phyloP scores from a whole-genome alignment of 2,888 invertebrate species.

The Orthosia cruda region DNA sequence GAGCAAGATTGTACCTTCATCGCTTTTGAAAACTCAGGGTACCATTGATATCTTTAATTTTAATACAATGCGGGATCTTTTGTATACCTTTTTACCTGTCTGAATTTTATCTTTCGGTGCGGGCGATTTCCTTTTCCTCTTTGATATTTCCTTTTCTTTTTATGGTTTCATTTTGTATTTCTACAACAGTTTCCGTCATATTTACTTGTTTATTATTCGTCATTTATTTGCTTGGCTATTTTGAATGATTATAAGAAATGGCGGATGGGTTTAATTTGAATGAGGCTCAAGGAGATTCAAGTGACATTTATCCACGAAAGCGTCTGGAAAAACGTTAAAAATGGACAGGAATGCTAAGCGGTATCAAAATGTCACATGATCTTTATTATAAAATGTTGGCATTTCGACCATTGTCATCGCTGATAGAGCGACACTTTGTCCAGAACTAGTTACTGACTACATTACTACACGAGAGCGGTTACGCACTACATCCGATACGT shows the following conservation, averaged over 20 bases:
- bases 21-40: conserved; percentile 34
- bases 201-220: conserved; percentile 2
- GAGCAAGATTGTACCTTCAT: conserved; percentile 35
- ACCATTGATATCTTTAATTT: conserved; percentile 65
- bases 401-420: too few species aligned
- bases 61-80: conserved; percentile 72
- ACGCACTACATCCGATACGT: too few species aligned
- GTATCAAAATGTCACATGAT: too few species aligned
- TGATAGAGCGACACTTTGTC: too few species aligned
- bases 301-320: too few species aligned
- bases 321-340: too few species aligned
- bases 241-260: not conserved
- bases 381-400: too few species aligned
- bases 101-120: conserved; percentile 70
- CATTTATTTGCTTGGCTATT: not conserved
- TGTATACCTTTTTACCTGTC: conserved; percentile 69
- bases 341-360: too few species aligned
- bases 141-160: conserved; percentile 42
- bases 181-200: not conserved
- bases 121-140: conserved; percentile 49
- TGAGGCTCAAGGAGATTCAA: too few species aligned
- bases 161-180: conserved; percentile 20
- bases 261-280: not conserved
- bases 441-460: too few species aligned
- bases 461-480: too few species aligned